These are phyloP conservation scores for Cephus nigrinus DNA, from an alignment of 2,888 invertebrate genomes.

Conservation along the genomic window DNA sequence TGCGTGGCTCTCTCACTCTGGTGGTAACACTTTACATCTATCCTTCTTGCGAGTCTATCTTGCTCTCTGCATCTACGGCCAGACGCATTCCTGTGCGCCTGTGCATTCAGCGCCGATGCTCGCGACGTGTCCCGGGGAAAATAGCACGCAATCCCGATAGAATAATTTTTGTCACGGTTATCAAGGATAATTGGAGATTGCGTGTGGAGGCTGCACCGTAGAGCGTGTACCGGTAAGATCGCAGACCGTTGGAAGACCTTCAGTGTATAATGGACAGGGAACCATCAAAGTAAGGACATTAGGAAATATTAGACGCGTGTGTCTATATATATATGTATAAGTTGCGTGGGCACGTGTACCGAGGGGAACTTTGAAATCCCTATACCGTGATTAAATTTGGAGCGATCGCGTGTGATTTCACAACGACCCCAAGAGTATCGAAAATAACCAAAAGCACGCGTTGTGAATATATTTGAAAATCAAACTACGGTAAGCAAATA, in stretches of 20 bases:
- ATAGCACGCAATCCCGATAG: background rate
- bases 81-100: background rate
- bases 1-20: background rate
- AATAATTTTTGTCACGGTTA: background rate
- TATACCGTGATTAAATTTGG: background rate
- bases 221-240: background rate
- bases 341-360: background rate
- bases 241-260: background rate
- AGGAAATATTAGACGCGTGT: background rate
- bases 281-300: background rate
- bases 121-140: background rate
- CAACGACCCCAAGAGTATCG: background rate
- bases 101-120: background rate
- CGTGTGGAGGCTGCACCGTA: background rate
- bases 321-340: too few relatives aligned
- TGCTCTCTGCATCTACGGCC: background rate
- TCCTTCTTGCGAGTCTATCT: background rate
- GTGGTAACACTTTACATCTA: background rate
- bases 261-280: background rate
- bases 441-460: background rate
- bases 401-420: background rate
- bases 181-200: background rate
- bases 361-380: background rate
- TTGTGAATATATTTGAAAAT: background rate
- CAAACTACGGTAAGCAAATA: background rate